Evolutionary conservation across 2,113 vertebrate species (phyloP), one percentile per base, ranked within the genome.

Genomic region (Pituophis catenifer): DNA sequence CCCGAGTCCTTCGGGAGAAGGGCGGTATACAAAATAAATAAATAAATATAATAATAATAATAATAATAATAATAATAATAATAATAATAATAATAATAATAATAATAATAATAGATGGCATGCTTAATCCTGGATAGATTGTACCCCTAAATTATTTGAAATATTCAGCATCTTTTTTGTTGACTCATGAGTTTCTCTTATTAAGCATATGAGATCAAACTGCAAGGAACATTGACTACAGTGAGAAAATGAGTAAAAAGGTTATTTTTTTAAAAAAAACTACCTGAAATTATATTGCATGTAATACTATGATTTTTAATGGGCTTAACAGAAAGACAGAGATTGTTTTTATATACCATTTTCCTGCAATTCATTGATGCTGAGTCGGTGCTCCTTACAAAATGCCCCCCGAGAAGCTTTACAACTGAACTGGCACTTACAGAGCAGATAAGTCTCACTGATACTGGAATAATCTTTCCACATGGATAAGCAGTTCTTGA

Each of bases 391-490:
- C 89, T 96, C 94, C 95, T 96, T 97, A 97, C 96, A 97, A 97
- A 97, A 97, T 96, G 92, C 97, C 95, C 96, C 33, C 92, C 91
- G 94, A 96, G 96, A 94, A 97, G 93, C 95, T 96, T 97, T 97
- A 96, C 96, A 97, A 96, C 91, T 97, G 91, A 93, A 21, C 86
- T 94, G 92, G 94, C 81, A 90, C 95, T 95, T 96, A 93, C 94
- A 95, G 17, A 94, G 95, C 65, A 97, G 96, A 97, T 90, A 93
- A 95, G 90, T 95, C 96, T 91, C 59, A 70, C 91, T 93, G 96
- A 95, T 95, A 95, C 93, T 89, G 92, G 55, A 96, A 85, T 94
- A 92, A 89, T 95, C 95, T 94, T 94, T 96, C 94, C 94, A 92
- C 55, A 91, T 94, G 94, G 95, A 91, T 95, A 93, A 95, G 88